Base-by-base conservation (phyloP, 2,113 vertebrate species). In the Protobothrops flavoviridis region DNA sequence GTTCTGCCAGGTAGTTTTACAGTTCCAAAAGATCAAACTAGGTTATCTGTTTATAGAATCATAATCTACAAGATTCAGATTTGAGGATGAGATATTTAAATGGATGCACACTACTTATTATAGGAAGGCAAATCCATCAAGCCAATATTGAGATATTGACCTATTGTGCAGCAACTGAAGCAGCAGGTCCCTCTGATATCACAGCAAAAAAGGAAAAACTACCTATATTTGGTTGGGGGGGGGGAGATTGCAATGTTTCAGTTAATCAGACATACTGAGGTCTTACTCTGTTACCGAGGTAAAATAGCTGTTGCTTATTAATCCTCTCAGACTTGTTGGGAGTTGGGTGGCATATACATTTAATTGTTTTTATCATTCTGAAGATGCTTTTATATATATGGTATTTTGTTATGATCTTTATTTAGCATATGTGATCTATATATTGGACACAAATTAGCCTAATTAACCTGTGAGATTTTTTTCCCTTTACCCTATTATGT, bases 101-200 rank as follows among this genome's bases (percentile, higher is more conserved):
- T 94, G 93, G 93, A 94, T 94, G 93, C 93, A 94, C 93, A 92
- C 93, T 74, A 64, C 91, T 87, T 87, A 48, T 92, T 33, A 39
- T 33, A 59, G 48, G 88, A 24, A 55, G 33, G 56, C 74, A 87
- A 86, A 56, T 33, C 86, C 20, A 90, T 48, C 43, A 85, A 53
- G 50, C 56, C 61, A 69, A 53, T 9, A 15, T 15, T 69, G 43
- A 61, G 23, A 8, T 24, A 17, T n/a, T 74, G 48, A 33, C 15
- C 33, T 74, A 29, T 39, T 89, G n/a, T 45, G 55, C 23, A 74
- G 33, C 26, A 89, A 10, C 48, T 48, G 87, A 89, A 11, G 45
- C 10, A 20, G 92, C 17, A 61, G 23, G 48, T 64, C 20, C 56
- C 9, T 53, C 55, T 91, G 52, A 88, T 48, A 69, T 50, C 5